Evolutionary conservation across 2,113 vertebrate genomes (phyloP), one percentile per base, ranked within the genome.

Genomic region (Salvelinus fontinalis): DNA sequence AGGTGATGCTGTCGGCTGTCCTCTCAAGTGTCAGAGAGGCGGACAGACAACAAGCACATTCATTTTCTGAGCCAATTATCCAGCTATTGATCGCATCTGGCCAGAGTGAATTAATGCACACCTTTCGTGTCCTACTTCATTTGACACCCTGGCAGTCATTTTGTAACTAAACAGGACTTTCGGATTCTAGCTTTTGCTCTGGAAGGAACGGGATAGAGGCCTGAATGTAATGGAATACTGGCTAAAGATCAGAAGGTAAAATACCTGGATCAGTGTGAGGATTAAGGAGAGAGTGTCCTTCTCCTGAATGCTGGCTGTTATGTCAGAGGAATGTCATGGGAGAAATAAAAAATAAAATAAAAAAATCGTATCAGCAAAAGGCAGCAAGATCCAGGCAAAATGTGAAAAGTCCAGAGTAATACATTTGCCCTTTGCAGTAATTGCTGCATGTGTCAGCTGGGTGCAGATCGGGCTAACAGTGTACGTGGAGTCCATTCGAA

Each of bases 141-240:
- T 73, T 76, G 67, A 82, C 44, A 71, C 67, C 34, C 62, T 75
- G 49, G 65, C 71, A 74, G 59, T 67, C 75, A 54, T 62, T 62
- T 51, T 67, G 49, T 70, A 44, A 65, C 24, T 2, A 11, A 70
- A 26, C 39, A 20, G 26, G 27, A 54, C 64, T 49, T 22, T 44
- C n/a, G 4, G 34, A 44, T n/a, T 26, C 65, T 20, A 68, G 34
- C 7, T 7, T 44, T 16, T 22, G 9, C 39, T 44, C 34, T 22
- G 27, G 39, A 44, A 11, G 12, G 20, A 39, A 39, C 7, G 39
- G 8, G 39, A 39, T 39, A 34, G 31, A 34, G 31, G 31, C 39
- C 39, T 39, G 39, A 39, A 39, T 39, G 39, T 39, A 39, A 39
- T 39, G 39, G 39, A 39, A 39, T 39, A 39, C 39, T 2, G 39